A percentile compares a stretch with the other conserved stretches of the same genome.
phyloP scores from a whole-genome alignment of 2,888 invertebrate genomes.

The Zaprionus lineosus region DNA sequence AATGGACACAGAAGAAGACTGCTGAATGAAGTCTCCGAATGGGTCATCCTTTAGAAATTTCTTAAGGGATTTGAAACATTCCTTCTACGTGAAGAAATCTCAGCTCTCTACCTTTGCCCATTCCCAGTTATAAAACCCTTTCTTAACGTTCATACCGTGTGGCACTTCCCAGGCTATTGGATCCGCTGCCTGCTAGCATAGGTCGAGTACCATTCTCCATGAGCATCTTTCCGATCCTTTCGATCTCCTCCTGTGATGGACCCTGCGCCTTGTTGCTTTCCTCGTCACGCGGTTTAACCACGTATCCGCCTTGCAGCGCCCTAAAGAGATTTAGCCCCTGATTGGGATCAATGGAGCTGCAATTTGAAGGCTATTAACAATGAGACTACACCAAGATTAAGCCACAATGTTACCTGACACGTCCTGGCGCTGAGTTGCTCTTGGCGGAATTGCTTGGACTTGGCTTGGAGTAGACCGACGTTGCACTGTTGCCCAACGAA shows the following conservation, averaged over 20 bases:
- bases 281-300: slow-evolving; percentile 87
- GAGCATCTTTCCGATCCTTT: slow-evolving; percentile 85
- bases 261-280: slow-evolving; percentile 87
- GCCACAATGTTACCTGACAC: slow-evolving; percentile 75
- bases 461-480: slow-evolving; percentile 82
- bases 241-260: slow-evolving; percentile 85
- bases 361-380: slow-evolving; percentile 3
- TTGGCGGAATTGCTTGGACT: slow-evolving; percentile 83
- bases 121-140: too few relatives aligned
- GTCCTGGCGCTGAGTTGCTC: slow-evolving; percentile 83
- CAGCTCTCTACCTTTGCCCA: too few relatives aligned
- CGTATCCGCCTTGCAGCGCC: slow-evolving; percentile 85
- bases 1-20: too few relatives aligned
- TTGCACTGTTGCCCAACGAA: slow-evolving; percentile 82
- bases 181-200: slow-evolving; percentile 82
- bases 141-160: slow-evolving; percentile 78
- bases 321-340: slow-evolving; percentile 83
- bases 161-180: slow-evolving; percentile 84
- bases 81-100: too few relatives aligned
- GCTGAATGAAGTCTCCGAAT: too few relatives aligned
- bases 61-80: too few relatives aligned
- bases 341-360: slow-evolving; percentile 83
- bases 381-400: neutral
- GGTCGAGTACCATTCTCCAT: slow-evolving; percentile 81
- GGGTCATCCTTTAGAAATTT: too few relatives aligned